Base-by-base conservation (phyloP, 1,140 invertebrate species). In the Drosophila busckii region DNA sequence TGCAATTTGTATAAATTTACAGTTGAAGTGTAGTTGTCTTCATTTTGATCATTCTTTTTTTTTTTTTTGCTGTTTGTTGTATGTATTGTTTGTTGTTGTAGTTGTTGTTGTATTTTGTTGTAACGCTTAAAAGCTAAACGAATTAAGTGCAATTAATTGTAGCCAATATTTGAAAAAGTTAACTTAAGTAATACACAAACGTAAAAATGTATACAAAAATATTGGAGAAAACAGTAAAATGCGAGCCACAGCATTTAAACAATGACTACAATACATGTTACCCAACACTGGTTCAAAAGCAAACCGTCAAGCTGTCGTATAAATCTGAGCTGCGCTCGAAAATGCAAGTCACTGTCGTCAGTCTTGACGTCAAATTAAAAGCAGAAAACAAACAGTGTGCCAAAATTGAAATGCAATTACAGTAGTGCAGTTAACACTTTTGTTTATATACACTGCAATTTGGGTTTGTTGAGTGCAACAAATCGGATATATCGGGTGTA, bases 1-100 rank as follows among this genome's bases (percentile, higher is more conserved):
- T 80, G 76, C 75, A 75, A 75, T 83, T 82, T 80, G 73, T 80
- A 82, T 73, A 73, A 73, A 82, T 80, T 82, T 80, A 80, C 73
- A 80, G 69, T 78, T 60, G 37, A 65, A n/a, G 70, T 75, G 69
- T 80, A 44, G 20, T 59, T 48, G 29, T 40, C 44, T 20, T 59
- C 34, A 28, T 53, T 35, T 32, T 48, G 28, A 37, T 56, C 41
- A 40, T 50, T 40, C 28, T 29, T 60, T 56, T 58, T 13, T 25
- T 69, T 67, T 44, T 34, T 22, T 12, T 59, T 38, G 45, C 48
- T 50, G 37, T 54, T 38, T 55, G 23, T 52, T 58, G 48, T 59
- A 48, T 59, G 60, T 63, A 50, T 44, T n/a, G 46, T 34, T 20
- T 45, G 56, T 68, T 46, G 29, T 66, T 65, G 64, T 59, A 45